Evolutionary conservation across 2,888 invertebrate genomes (phyloP).

Genomic region (Neoitamus cyanurus): DNA sequence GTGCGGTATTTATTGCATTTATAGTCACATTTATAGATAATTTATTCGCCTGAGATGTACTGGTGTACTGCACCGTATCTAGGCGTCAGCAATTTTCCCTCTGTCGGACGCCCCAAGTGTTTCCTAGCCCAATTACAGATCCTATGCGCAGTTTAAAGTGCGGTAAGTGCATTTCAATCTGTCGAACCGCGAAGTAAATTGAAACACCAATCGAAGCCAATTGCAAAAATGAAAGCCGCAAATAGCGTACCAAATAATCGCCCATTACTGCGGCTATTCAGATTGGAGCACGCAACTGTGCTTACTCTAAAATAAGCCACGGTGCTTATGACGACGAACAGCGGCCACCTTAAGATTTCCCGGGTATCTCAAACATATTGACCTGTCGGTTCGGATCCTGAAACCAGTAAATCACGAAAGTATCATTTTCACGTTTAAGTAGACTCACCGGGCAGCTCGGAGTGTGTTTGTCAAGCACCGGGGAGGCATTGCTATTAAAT

Average conservation of each 20-base stretch:
- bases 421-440: not conserved
- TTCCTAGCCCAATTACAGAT: not conserved
- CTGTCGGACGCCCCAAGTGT: not conserved
- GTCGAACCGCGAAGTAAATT: not conserved
- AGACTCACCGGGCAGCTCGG: not conserved
- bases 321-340: not conserved
- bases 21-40: not conserved
- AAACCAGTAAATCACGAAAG: not conserved
- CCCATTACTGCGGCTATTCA: not conserved
- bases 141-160: not conserved
- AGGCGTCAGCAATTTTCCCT: not conserved
- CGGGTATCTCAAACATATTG: not conserved
- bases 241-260: not conserved
- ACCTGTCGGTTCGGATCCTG: not conserved
- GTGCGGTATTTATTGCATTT: not conserved
- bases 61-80: not conserved
- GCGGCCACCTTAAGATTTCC: not conserved
- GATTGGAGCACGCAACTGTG: not conserved
- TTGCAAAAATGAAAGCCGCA: not conserved
- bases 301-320: not conserved
- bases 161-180: not conserved
- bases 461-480: not conserved
- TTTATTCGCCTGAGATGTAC: not conserved
- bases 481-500: not conserved
- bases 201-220: not conserved